phyloP scores from a whole-genome alignment of 2,797 vertebrate species.

The Synanceia verrucosa region DNA sequence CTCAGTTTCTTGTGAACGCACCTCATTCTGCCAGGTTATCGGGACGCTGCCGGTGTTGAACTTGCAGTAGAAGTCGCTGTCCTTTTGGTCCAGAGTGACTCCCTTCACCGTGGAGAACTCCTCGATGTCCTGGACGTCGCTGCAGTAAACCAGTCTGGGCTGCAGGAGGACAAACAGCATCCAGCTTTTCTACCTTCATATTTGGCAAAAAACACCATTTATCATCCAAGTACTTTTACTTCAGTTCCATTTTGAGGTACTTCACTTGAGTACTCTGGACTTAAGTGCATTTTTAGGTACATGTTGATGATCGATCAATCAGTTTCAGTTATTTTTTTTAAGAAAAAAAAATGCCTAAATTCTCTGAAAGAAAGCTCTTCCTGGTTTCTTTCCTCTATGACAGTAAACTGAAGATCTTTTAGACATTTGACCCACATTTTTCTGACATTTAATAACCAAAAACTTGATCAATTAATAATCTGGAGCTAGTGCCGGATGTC shows the following conservation, averaged over 20 bases:
- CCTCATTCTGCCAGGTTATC: slow-evolving; percentile 89
- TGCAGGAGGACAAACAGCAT: slow-evolving; percentile 24
- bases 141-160: slow-evolving; percentile 89
- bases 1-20: too few relatives aligned
- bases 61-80: slow-evolving; percentile 82
- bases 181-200: background rate
- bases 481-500: too few relatives aligned
- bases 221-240: background rate
- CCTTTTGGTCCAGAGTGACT: slow-evolving; percentile 78
- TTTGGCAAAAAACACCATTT: background rate
- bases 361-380: too few relatives aligned
- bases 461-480: too few relatives aligned
- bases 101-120: slow-evolving; percentile 87
- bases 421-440: too few relatives aligned
- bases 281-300: background rate
- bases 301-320: too few relatives aligned
- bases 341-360: too few relatives aligned
- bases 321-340: too few relatives aligned
- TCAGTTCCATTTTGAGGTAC: background rate
- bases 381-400: too few relatives aligned
- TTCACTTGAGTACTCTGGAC: background rate
- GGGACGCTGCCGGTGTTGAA: slow-evolving; percentile 85
- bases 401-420: too few relatives aligned
- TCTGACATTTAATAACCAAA: too few relatives aligned
- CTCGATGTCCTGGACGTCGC: slow-evolving; percentile 88